Conservation (phyloP, 2,888 invertebrate species). For the Thelaira solivaga region DNA sequence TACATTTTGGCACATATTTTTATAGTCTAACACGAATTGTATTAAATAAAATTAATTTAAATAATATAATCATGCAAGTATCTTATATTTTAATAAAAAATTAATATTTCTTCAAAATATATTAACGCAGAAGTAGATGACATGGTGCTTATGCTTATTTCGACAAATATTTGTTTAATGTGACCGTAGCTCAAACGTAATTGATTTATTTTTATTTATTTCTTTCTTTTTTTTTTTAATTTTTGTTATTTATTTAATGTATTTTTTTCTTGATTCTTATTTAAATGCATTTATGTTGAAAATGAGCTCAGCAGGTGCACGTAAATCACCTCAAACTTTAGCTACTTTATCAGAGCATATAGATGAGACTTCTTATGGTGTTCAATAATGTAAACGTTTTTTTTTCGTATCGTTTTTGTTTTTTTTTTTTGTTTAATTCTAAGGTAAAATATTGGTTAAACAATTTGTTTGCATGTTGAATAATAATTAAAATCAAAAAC, state of each 20-base stretch:
- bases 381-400: conserved; percentile 53
- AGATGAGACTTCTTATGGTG: conserved; percentile 60
- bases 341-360: conserved; percentile 68
- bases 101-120: no score
- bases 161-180: no score
- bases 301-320: conserved; percentile 68
- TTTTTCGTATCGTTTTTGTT: no score
- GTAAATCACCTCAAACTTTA: conserved; percentile 67
- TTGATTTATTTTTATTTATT: no score
- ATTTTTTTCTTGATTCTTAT: conserved; percentile 55
- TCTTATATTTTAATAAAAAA: no score
- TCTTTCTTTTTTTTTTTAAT: neutral
- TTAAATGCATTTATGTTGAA: conserved; percentile 65
- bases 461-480: conserved; percentile 44
- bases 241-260: conserved; percentile 11
- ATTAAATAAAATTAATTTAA: no score
- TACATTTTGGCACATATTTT: no score
- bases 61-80: no score
- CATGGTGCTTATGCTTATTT: no score
- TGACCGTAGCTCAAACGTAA: no score
- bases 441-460: conserved; percentile 46
- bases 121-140: no score
- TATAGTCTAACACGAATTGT: no score
- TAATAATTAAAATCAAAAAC: neutral
- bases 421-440: conserved; percentile 1